Evolutionary conservation across 1,140 invertebrate species (phyloP).

Genomic region (Zaprionus vittiger): DNA sequence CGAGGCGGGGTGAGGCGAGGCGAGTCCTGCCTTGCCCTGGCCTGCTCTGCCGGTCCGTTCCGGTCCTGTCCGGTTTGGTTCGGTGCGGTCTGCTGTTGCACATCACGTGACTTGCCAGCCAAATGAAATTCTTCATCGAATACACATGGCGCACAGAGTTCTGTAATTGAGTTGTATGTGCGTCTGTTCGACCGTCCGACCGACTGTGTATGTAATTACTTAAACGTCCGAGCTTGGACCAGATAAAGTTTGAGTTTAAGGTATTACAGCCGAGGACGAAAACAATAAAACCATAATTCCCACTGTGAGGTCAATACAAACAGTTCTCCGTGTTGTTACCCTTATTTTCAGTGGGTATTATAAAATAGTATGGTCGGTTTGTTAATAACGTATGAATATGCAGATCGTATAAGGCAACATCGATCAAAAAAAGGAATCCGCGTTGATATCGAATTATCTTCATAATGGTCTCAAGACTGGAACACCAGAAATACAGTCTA

Average conservation of each 20-base stretch:
- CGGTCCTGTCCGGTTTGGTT: not conserved
- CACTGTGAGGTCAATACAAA: not conserved
- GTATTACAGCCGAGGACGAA: not conserved
- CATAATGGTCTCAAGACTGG: no score
- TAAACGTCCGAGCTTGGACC: not conserved
- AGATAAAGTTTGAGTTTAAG: not conserved
- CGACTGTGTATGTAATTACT: conserved; percentile 31
- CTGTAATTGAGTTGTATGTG: conserved; percentile 62
- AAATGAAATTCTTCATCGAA: conserved; percentile 62
- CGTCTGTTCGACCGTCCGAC: conserved; percentile 9
- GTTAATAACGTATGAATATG: no score
- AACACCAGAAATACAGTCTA: no score
- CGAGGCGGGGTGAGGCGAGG: not conserved
- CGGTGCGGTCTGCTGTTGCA: conserved; percentile 56
- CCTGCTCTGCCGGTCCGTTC: not conserved
- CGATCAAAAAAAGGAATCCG: no score
- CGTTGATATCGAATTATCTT: no score
- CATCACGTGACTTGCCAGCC: conserved; percentile 69
- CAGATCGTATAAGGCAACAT: no score
- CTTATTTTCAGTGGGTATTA: not conserved
- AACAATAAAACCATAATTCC: not conserved
- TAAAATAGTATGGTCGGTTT: no score
- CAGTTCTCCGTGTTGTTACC: not conserved
- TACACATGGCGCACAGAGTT: conserved; percentile 56
- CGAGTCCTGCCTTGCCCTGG: not conserved